Evolutionary conservation across 2,888 invertebrate species (phyloP).

Genomic region (Tridacna crocea): DNA sequence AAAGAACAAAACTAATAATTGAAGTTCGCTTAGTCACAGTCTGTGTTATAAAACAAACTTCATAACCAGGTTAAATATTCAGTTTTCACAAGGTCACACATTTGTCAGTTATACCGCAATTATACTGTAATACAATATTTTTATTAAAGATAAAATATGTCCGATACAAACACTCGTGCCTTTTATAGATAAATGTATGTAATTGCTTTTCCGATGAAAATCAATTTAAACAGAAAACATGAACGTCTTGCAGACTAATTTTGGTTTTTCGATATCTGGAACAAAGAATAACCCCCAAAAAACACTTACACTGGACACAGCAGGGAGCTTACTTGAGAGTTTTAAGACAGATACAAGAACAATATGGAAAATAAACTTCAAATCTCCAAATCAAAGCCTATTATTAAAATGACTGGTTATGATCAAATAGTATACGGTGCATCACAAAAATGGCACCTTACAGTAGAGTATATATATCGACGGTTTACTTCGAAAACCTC

Average conservation of each 20-base stretch:
- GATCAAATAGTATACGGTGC: slow-evolving; percentile 8
- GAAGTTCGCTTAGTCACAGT: no score
- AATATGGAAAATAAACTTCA: slow-evolving; percentile 13
- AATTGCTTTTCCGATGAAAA: background rate
- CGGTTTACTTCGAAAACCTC: no score
- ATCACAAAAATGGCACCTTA: background rate
- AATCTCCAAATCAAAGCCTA: slow-evolving; percentile 27
- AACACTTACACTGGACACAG: slow-evolving; percentile 4
- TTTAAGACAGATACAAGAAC: slow-evolving; percentile 12
- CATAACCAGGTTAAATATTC: background rate
- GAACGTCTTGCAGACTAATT: no score
- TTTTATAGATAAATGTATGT: background rate
- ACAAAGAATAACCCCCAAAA: no score
- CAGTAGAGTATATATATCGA: background rate
- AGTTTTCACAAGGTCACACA: slow-evolving; percentile 17
- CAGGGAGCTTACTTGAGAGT: background rate
- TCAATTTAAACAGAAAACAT: background rate
- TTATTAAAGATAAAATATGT: slow-evolving; percentile 26
- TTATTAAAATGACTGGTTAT: slow-evolving; percentile 19
- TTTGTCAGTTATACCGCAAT: background rate
- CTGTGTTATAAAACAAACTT: no score
- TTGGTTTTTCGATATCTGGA: no score
- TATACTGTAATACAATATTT: slow-evolving; percentile 25
- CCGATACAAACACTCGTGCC: background rate
- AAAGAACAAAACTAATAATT: no score